phyloP scores from a whole-genome alignment of 2,888 invertebrate genomes.

The Meganola albula region DNA sequence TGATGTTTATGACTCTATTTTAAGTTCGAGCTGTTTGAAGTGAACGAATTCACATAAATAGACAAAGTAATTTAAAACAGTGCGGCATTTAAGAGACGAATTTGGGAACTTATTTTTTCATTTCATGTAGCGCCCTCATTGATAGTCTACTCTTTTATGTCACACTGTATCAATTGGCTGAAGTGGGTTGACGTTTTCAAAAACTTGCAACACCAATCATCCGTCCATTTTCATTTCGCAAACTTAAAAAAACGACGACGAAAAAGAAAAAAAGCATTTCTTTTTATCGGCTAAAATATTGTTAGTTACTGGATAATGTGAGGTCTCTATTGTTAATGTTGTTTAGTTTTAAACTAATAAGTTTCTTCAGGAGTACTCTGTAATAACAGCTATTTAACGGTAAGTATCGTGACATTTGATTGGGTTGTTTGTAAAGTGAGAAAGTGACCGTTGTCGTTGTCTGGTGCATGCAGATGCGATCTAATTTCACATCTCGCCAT shows the following conservation, averaged over 20 bases:
- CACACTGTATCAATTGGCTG: too few relatives aligned
- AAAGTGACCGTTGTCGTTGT: slow-evolving; percentile 70
- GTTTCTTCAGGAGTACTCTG: slow-evolving; percentile 32
- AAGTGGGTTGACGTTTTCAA: too few relatives aligned
- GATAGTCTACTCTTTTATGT: too few relatives aligned
- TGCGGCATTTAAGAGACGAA: too few relatives aligned
- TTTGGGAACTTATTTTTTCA: too few relatives aligned
- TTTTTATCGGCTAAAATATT: slow-evolving; percentile 54
- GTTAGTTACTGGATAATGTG: slow-evolving; percentile 56
- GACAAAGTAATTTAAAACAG: too few relatives aligned
- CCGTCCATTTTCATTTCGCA: slow-evolving; percentile 69
- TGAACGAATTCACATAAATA: too few relatives aligned
- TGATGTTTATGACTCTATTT: too few relatives aligned
- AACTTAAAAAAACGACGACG: slow-evolving; percentile 69
- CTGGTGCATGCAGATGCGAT: slow-evolving; percentile 51
- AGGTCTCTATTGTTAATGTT: slow-evolving; percentile 43
- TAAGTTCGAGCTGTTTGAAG: too few relatives aligned
- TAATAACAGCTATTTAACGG: slow-evolving; percentile 44
- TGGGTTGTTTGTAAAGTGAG: slow-evolving; percentile 67
- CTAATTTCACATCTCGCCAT: slow-evolving; percentile 60
- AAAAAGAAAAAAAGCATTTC: slow-evolving; percentile 50
- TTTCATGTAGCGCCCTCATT: too few relatives aligned
- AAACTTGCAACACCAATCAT: slow-evolving; percentile 44
- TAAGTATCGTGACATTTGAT: slow-evolving; percentile 63
- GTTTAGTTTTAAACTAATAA: slow-evolving; percentile 41